A percentile compares a stretch with the other conserved stretches of the same genome.
Evolutionary conservation across 1,140 invertebrate species (phyloP).

Genomic region (Asbolus verrucosus): DNA sequence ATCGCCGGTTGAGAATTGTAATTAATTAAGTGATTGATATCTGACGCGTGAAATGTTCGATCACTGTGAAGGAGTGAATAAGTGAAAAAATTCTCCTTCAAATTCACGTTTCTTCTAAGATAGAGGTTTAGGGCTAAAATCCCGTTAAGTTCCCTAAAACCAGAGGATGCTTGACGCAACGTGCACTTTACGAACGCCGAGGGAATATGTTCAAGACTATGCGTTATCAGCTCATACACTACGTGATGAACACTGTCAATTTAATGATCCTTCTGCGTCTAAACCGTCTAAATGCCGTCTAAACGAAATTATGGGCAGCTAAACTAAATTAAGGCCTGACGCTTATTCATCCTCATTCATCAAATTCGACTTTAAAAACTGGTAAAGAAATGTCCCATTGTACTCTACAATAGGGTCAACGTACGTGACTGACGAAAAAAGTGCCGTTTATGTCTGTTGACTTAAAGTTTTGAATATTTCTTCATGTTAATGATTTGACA

Average conservation of each 20-base stretch:
- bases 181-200: slow-evolving; percentile 27
- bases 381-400: too few species aligned
- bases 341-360: slow-evolving; percentile 17
- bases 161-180: slow-evolving; percentile 6
- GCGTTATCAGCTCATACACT: slow-evolving; percentile 36
- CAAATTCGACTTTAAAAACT: slow-evolving; percentile 19
- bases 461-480: too few species aligned
- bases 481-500: neutral
- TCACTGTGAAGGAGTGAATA: too few species aligned
- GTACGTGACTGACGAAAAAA: too few species aligned
- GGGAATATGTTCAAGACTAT: slow-evolving; percentile 33
- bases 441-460: too few species aligned
- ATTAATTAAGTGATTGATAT: slow-evolving; percentile 11
- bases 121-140: slow-evolving; percentile 14
- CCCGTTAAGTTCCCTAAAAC: slow-evolving; percentile 33
- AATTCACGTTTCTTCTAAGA: slow-evolving; percentile 17
- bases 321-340: too few species aligned
- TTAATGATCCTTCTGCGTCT: neutral
- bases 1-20: neutral
- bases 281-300: neutral
- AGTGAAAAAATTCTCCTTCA: too few species aligned
- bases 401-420: too few species aligned
- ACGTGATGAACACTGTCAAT: slow-evolving; percentile 14
- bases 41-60: neutral
- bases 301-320: slow-evolving; percentile 1